Evolutionary conservation across 2,113 vertebrate species (phyloP), one percentile per base, ranked within the genome.

Genomic region (Halcyon malimbica): DNA sequence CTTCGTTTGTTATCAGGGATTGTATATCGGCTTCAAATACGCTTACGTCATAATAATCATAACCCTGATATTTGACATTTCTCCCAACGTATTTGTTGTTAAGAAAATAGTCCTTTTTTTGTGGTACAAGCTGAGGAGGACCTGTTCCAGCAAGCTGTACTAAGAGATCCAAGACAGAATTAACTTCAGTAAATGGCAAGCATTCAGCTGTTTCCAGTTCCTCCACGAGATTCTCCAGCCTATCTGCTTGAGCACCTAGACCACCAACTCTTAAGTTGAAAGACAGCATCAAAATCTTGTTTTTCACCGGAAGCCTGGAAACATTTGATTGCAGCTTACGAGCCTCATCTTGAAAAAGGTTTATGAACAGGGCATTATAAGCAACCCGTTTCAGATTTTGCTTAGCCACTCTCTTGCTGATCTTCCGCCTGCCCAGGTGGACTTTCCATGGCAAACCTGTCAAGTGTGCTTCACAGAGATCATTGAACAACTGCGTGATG

Each of bases 211-310:
- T 97, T 15, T 97, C 96, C 83, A 99, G 96, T 35, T 60, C 96
- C 39, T 97, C 98, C 77, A 99, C 97, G 1, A 99, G 98, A 41
- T 97, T 98, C 96, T 99, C 99, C 96, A 99, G 81, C 39, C 98
- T 98, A 51, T 99, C 99, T 0, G 99, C 99, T 16, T 99, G 99
- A 44, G 98, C 98, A 23, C 96, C 94, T n/a, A 98, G 97, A 35
- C 99, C 99, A 5, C 98, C 98, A 54, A 99, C 98, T 4, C 99
- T 98, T 85, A 99, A 73, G 95, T 99, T 98, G 83, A 99, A 99
- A 74, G 99, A 99, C 89, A 99, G 93, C 99, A 99, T 99, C 87
- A 99, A 96, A 79, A 99, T 95, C 97, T 98, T 99, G 97, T 99
- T 99, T 76, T 98, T 99, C 74, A 99, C 97, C 0, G 99, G 99